phyloP scores from a whole-genome alignment of 2,888 invertebrate species.

The Emmelina monodactyla region DNA sequence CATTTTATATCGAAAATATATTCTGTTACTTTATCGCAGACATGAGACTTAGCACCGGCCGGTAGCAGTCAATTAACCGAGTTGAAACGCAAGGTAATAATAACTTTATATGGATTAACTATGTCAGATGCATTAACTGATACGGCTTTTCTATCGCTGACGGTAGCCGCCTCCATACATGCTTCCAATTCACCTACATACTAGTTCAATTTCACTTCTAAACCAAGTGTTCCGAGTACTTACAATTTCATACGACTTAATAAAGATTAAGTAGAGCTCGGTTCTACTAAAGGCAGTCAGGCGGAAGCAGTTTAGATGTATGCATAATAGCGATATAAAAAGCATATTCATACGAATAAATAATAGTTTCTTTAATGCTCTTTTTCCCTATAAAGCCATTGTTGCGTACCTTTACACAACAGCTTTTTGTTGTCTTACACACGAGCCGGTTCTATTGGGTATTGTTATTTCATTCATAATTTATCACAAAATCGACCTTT shows the following conservation, averaged over 20 bases:
- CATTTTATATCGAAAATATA: slow-evolving; percentile 43
- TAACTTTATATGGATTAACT: slow-evolving; percentile 56
- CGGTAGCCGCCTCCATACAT: slow-evolving; percentile 26
- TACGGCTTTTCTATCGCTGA: slow-evolving; percentile 36
- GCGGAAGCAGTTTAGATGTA: slow-evolving; percentile 26
- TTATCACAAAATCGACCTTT: slow-evolving; percentile 52
- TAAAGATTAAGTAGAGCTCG: slow-evolving; percentile 26
- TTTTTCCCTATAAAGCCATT: slow-evolving; percentile 38
- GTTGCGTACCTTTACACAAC: slow-evolving; percentile 36
- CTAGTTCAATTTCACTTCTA: slow-evolving; percentile 24
- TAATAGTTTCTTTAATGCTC: background rate
- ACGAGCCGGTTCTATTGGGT: slow-evolving; percentile 36
- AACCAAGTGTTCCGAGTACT: background rate
- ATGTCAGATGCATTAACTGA: slow-evolving; percentile 52
- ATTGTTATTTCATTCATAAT: slow-evolving; percentile 56
- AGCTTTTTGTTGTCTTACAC: slow-evolving; percentile 32
- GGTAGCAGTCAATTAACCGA: slow-evolving; percentile 50
- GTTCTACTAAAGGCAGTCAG: slow-evolving; percentile 24
- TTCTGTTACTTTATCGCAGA: slow-evolving; percentile 46
- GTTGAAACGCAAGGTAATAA: slow-evolving; percentile 48
- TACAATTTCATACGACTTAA: slow-evolving; percentile 12
- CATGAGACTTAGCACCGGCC: slow-evolving; percentile 45
- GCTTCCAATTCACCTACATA: slow-evolving; percentile 31
- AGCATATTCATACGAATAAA: slow-evolving; percentile 20
- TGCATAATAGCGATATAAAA: slow-evolving; percentile 31